phyloP scores from a whole-genome alignment of 2,113 vertebrate genomes.

The Apus apus region DNA sequence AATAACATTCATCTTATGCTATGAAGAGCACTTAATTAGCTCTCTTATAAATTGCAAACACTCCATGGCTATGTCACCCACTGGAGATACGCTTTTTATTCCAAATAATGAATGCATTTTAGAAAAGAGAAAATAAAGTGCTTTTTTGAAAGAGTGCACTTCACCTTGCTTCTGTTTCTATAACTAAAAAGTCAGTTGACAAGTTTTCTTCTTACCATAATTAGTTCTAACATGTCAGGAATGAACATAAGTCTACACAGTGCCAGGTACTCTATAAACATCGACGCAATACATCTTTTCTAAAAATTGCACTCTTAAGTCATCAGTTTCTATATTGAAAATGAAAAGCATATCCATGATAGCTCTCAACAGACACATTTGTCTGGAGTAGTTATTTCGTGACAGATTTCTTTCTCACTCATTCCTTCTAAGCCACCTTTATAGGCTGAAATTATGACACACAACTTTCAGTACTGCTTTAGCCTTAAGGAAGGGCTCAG shows the following conservation, averaged over 20 bases:
- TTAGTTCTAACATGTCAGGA: neutral
- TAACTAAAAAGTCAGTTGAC: neutral
- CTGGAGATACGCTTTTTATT: neutral
- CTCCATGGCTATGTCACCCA: neutral
- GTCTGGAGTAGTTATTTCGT: neutral
- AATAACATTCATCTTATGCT: neutral
- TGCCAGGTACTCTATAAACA: neutral
- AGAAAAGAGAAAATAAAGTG: neutral
- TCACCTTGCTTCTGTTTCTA: neutral
- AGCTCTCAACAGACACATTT: neutral
- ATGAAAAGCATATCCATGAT: neutral
- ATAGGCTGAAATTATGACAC: neutral
- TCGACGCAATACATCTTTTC: neutral
- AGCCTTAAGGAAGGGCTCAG: neutral
- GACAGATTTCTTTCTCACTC: neutral
- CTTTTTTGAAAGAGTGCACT: neutral
- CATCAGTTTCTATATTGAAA: neutral
- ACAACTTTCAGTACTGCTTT: neutral
- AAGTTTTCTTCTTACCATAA: neutral
- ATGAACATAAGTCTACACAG: neutral
- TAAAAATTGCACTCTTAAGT: neutral
- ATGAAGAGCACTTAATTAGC: neutral
- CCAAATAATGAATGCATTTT: neutral
- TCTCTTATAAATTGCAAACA: neutral
- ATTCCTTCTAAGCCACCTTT: neutral